A percentile compares a stretch with the other conserved stretches of the same genome.
Evolutionary conservation across 2,113 vertebrate genomes (phyloP).

Genomic region (Lycocorax pyrrhopterus): DNA sequence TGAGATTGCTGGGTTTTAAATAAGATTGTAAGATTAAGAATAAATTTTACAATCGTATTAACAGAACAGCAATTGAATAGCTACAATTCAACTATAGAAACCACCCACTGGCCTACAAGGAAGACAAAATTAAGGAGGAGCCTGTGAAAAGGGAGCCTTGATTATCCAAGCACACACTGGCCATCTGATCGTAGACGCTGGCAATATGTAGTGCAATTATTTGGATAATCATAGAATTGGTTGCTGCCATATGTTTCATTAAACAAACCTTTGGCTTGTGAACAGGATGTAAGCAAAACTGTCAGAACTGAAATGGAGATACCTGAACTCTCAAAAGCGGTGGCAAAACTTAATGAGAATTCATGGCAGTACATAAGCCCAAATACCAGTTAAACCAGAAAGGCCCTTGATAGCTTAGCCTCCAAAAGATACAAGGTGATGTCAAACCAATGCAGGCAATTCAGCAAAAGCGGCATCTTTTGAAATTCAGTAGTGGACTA

Average conservation of each 20-base stretch:
- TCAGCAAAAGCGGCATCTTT: neutral
- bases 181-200: slow-evolving; percentile 12
- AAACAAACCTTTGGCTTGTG: neutral
- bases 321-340: neutral
- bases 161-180: slow-evolving; percentile 1
- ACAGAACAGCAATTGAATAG: neutral
- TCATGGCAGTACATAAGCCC: neutral
- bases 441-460: neutral
- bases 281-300: neutral
- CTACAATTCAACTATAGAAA: neutral
- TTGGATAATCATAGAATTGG: slow-evolving; percentile 13
- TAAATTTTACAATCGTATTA: neutral
- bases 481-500: neutral
- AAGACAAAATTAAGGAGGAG: neutral
- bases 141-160: neutral
- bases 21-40: neutral
- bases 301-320: neutral
- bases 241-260: slow-evolving; percentile 9
- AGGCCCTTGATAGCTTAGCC: neutral
- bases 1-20: neutral
- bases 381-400: neutral
- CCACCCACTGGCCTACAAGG: neutral
- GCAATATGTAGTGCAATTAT: slow-evolving; percentile 4
- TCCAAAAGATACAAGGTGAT: neutral
- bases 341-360: neutral